phyloP scores from a whole-genome alignment of 2,113 vertebrate genomes.

The Nannospalax galili region DNA sequence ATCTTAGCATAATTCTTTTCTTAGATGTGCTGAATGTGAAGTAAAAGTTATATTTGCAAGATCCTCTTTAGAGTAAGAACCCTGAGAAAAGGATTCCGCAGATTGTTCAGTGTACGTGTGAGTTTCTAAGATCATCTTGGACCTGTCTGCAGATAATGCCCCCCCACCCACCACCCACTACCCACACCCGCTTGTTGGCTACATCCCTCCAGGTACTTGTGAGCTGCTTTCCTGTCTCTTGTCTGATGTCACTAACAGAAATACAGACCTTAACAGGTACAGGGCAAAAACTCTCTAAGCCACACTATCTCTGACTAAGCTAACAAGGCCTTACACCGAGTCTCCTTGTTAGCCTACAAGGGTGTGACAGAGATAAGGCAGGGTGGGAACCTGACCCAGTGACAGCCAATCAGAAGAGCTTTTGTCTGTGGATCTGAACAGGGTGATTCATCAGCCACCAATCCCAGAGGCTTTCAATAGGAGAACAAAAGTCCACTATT shows the following conservation, averaged over 20 bases:
- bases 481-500: slow-evolving; percentile 71
- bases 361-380: slow-evolving; percentile 74
- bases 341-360: slow-evolving; percentile 74
- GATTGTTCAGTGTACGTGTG: background rate
- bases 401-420: slow-evolving; percentile 78
- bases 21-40: background rate
- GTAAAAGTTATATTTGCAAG: slow-evolving; percentile 41
- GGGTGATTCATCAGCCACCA: slow-evolving; percentile 75
- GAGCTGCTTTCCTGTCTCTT: slow-evolving; percentile 46
- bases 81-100: background rate
- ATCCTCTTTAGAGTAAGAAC: background rate
- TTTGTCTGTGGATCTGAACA: slow-evolving; percentile 74
- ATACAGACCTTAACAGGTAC: slow-evolving; percentile 34
- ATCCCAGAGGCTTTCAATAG: slow-evolving; percentile 66
- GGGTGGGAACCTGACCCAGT: slow-evolving; percentile 76
- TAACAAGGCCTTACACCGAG: slow-evolving; percentile 67
- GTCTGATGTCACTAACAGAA: slow-evolving; percentile 56
- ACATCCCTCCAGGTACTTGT: background rate
- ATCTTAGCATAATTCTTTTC: slow-evolving; percentile 2
- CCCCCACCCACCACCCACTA: too few relatives aligned
- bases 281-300: slow-evolving; percentile 42
- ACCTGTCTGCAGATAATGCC: background rate
- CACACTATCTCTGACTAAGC: slow-evolving; percentile 60
- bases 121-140: background rate
- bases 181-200: background rate